Conservation (phyloP, 2,797 vertebrate genomes). For the Xiphorhynchus erythropygius region DNA sequence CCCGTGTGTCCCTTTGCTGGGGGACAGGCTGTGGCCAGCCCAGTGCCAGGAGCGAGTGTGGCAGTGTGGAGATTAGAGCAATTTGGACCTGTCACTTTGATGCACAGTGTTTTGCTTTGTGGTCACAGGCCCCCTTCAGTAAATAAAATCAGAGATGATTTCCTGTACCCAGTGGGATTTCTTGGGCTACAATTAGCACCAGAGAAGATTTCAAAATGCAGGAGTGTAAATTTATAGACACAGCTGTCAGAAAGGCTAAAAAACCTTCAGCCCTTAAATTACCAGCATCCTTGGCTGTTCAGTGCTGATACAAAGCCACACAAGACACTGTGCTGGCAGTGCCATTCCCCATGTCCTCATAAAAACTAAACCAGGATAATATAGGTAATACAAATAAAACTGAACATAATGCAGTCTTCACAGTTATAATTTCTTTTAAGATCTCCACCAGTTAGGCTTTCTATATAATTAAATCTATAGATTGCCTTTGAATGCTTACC, state of each 20-base stretch:
- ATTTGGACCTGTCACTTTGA: background rate
- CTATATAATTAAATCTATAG: slow-evolving; percentile 61
- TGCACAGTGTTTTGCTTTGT: background rate
- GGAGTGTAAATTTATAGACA: background rate
- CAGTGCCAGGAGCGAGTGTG: rapidly evolving
- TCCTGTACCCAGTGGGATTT: background rate
- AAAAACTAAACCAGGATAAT: background rate
- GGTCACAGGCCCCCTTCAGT: background rate
- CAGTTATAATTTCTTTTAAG: background rate
- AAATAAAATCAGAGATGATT: background rate
- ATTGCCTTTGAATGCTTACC: slow-evolving; percentile 57
- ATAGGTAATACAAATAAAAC: background rate
- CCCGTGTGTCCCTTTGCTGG: background rate
- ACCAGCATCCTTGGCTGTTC: background rate
- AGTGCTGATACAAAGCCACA: background rate
- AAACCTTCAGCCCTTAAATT: background rate
- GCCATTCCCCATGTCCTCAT: background rate
- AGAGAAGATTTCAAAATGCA: slow-evolving; percentile 1
- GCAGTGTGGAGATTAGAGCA: background rate
- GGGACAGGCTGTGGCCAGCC: background rate
- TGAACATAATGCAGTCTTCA: background rate
- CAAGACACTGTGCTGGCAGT: background rate
- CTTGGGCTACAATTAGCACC: slow-evolving; percentile 17
- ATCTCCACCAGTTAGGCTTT: slow-evolving; percentile 19
- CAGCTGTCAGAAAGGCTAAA: background rate